These are phyloP conservation scores for Chalcosyrphus nemorum DNA, from an alignment of 2,888 invertebrate species.

Conservation along the genomic window DNA sequence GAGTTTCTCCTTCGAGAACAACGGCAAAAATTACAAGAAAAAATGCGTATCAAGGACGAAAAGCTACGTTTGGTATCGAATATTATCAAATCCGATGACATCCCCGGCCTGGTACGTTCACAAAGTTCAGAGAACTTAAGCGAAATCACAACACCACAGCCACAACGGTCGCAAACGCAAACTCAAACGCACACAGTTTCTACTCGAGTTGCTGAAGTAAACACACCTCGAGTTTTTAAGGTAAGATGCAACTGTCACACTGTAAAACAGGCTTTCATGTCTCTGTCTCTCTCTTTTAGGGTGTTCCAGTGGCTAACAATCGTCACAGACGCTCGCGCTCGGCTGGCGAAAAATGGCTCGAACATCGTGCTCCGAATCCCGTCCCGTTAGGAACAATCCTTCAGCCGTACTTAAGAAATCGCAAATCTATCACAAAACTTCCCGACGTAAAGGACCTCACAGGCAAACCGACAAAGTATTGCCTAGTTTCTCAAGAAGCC, in stretches of 20 bases:
- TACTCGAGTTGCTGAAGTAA: slow-evolving; percentile 30
- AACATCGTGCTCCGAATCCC: slow-evolving; percentile 91
- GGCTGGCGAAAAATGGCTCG: slow-evolving; percentile 91
- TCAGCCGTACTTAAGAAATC: slow-evolving; percentile 91
- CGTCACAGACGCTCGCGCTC: slow-evolving; percentile 92
- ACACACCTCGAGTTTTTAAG: slow-evolving; percentile 39
- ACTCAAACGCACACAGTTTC: slow-evolving; percentile 21
- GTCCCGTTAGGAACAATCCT: slow-evolving; percentile 94
- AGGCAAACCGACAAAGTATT: slow-evolving; percentile 92
- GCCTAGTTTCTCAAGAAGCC: slow-evolving; percentile 95
- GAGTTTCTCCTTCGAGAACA: slow-evolving; percentile 85
- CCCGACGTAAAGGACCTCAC: slow-evolving; percentile 90
- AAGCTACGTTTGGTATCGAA: slow-evolving; percentile 85
- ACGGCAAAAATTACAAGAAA: slow-evolving; percentile 83
- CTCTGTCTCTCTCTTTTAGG: slow-evolving; percentile 80
- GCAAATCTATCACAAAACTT: slow-evolving; percentile 92
- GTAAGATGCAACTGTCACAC: not conserved
- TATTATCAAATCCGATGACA: slow-evolving; percentile 83
- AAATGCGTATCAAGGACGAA: slow-evolving; percentile 85
- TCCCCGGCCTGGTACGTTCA: slow-evolving; percentile 77
- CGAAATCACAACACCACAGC: slow-evolving; percentile 35
- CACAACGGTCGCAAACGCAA: slow-evolving; percentile 4
- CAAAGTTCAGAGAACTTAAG: slow-evolving; percentile 78
- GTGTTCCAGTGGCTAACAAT: slow-evolving; percentile 87
- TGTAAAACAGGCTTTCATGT: not conserved